Evolutionary conservation across 2,113 vertebrate genomes (phyloP).

Genomic region (Phrynosoma platyrhinos): DNA sequence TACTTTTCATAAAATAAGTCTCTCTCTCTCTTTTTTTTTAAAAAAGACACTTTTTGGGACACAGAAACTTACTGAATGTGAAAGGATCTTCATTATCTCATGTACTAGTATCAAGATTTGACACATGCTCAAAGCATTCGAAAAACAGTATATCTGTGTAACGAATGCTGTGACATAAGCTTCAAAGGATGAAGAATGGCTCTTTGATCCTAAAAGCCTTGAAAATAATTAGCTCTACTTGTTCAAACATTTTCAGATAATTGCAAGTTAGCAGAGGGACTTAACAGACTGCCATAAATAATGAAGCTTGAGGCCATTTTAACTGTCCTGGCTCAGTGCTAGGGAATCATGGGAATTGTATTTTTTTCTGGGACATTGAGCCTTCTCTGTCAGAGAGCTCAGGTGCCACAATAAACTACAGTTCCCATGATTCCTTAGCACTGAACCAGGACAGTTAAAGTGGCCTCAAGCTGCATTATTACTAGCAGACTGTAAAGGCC

Average conservation of each 20-base stretch:
- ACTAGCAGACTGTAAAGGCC: no score
- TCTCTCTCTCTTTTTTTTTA: no score
- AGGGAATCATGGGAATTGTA: no score
- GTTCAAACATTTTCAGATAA: constrained; percentile 43
- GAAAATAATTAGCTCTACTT: background rate
- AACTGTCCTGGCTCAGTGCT: no score
- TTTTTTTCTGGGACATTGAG: no score
- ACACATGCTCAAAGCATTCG: constrained; percentile 31
- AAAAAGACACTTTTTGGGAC: background rate
- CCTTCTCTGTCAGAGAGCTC: no score
- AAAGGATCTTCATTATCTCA: background rate
- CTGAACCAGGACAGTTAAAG: no score
- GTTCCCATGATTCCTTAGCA: no score
- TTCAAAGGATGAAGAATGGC: constrained; percentile 7
- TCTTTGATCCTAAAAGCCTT: constrained; percentile 18
- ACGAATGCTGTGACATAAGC: constrained; percentile 6
- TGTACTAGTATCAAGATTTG: constrained; percentile 22
- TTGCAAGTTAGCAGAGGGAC: background rate
- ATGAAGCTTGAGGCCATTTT: no score
- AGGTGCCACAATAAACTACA: no score
- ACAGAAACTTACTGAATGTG: background rate
- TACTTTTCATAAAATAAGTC: background rate
- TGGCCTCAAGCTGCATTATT: no score
- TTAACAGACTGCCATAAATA: no score
- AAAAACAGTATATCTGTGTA: constrained; percentile 35